Evolutionary conservation across 1,140 invertebrate genomes (phyloP).

Genomic region (Psix sp.): DNA sequence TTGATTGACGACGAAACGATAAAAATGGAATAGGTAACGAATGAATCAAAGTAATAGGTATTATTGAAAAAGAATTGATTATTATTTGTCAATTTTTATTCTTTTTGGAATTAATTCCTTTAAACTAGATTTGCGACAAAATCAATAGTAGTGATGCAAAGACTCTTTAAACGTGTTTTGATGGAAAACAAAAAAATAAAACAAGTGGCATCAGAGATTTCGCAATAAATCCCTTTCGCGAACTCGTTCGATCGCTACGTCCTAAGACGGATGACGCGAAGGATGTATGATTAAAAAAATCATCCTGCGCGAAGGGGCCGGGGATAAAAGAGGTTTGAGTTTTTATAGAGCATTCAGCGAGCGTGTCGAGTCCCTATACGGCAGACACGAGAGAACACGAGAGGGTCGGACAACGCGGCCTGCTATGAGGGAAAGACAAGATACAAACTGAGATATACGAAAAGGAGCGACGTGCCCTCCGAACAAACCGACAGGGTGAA

Average conservation of each 20-base stretch:
- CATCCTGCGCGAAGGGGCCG: constrained; percentile 47
- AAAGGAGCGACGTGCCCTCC: constrained; percentile 66
- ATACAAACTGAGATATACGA: constrained; percentile 44
- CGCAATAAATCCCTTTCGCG: constrained; percentile 54
- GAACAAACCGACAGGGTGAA: constrained; percentile 62
- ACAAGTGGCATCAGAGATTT: constrained; percentile 45
- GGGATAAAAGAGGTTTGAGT: constrained; percentile 59
- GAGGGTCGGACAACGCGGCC: constrained; percentile 51
- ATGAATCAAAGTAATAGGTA: too few relatives aligned
- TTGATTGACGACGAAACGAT: too few relatives aligned
- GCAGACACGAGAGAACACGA: constrained; percentile 41
- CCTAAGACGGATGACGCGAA: constrained; percentile 54
- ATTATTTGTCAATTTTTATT: too few relatives aligned
- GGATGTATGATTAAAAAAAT: constrained; percentile 60
- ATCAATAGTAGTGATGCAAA: too few relatives aligned
- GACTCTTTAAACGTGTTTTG: constrained; percentile 46
- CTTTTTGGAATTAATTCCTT: too few relatives aligned
- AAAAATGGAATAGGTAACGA: too few relatives aligned
- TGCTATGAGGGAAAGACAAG: constrained; percentile 44
- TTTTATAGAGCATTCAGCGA: constrained; percentile 67
- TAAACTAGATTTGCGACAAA: too few relatives aligned
- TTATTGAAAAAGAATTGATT: too few relatives aligned
- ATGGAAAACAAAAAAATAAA: constrained; percentile 36
- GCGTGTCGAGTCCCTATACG: constrained; percentile 70
- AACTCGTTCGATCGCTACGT: constrained; percentile 48